Conservation (phyloP, 2,888 invertebrate genomes). For the Microdon myrmicae region DNA sequence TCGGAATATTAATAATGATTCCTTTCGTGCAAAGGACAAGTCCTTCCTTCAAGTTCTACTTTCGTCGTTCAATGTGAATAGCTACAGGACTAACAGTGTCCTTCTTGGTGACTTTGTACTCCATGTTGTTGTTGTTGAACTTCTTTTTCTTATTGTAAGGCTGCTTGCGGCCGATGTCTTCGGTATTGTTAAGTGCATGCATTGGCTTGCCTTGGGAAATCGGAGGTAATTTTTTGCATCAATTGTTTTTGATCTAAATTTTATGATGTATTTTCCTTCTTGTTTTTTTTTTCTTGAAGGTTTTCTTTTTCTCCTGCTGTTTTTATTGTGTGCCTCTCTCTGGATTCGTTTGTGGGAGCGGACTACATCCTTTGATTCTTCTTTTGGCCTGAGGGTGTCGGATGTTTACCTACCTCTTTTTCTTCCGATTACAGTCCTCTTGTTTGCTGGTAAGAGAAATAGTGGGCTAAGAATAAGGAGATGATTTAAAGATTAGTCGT, state of each 20-base stretch:
- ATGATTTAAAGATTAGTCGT: too few relatives aligned
- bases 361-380: too few relatives aligned
- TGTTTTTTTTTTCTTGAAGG: neutral
- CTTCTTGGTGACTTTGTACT: slow-evolving; percentile 11
- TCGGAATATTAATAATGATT: slow-evolving; percentile 49
- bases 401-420: too few relatives aligned
- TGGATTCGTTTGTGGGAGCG: too few relatives aligned
- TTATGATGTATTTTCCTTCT: slow-evolving; percentile 39
- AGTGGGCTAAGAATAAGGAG: too few relatives aligned
- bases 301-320: too few relatives aligned
- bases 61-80: too few relatives aligned
- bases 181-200: slow-evolving; percentile 22
- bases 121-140: slow-evolving; percentile 4
- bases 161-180: slow-evolving; percentile 1
- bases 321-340: slow-evolving; percentile 4
- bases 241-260: slow-evolving; percentile 52
- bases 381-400: too few relatives aligned
- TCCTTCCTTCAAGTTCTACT: slow-evolving; percentile 11
- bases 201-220: slow-evolving; percentile 35
- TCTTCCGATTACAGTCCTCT: too few relatives aligned
- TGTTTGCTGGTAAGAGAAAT: too few relatives aligned
- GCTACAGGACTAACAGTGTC: slow-evolving; percentile 6
- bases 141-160: too few relatives aligned
- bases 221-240: slow-evolving; percentile 51
- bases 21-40: slow-evolving; percentile 29